Evolutionary conservation across 1,140 invertebrate genomes (phyloP).

Genomic region (Polyergus mexicanus): DNA sequence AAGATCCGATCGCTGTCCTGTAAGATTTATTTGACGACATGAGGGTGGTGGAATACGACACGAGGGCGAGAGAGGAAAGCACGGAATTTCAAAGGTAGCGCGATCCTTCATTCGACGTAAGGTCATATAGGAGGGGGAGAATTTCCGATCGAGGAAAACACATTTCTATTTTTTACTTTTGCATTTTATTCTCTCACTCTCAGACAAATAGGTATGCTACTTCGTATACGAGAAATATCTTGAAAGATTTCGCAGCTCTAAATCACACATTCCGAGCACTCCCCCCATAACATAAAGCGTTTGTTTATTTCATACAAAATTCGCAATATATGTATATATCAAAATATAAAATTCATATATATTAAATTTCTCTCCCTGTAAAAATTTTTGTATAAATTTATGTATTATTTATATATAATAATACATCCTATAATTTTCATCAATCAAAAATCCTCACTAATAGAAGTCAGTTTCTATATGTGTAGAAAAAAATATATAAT

Average conservation of each 20-base stretch:
- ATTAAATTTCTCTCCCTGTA: no score
- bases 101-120: constrained; percentile 25
- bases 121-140: background rate
- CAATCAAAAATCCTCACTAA: background rate
- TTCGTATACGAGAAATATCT: constrained; percentile 7
- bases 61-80: constrained; percentile 25
- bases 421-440: background rate
- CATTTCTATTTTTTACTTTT: constrained; percentile 24
- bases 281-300: background rate
- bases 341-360: no score
- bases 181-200: background rate
- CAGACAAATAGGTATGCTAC: background rate
- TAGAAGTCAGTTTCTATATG: background rate
- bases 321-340: no score
- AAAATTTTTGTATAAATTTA: background rate
- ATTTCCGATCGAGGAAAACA: constrained; percentile 17
- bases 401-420: background rate
- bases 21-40: constrained; percentile 56
- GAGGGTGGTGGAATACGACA: constrained; percentile 47
- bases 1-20: constrained; percentile 38
- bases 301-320: background rate
- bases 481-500: background rate
- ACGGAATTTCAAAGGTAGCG: constrained; percentile 42
- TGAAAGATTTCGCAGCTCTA: background rate
- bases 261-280: background rate